Evolutionary conservation across 1,140 invertebrate genomes (phyloP).

Genomic region (Dendroctonus ponderosae): DNA sequence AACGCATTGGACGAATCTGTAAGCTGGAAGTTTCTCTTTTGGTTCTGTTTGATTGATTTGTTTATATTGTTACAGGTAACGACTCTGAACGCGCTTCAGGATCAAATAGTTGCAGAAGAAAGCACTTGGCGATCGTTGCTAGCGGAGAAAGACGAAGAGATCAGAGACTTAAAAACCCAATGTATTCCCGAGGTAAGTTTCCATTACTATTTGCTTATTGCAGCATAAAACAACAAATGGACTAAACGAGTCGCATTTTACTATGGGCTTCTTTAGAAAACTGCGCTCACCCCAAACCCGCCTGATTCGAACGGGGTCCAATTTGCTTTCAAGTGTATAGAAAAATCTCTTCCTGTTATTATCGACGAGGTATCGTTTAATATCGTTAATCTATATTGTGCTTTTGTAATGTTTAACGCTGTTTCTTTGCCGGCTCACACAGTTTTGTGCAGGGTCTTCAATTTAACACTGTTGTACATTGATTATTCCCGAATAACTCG

Average conservation of each 20-base stretch:
- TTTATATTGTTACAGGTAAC: no score
- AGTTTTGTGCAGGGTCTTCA: neutral
- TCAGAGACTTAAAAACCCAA: constrained; percentile 56
- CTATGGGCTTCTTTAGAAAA: neutral
- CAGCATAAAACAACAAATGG: neutral
- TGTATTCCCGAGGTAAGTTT: constrained; percentile 50
- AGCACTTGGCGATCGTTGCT: constrained; percentile 65
- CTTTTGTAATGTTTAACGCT: constrained; percentile 12
- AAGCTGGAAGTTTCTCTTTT: no score
- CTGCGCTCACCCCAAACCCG: neutral
- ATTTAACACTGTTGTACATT: neutral
- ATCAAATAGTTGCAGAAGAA: constrained; percentile 49
- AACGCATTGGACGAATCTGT: no score
- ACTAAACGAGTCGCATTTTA: neutral
- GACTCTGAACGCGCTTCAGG: no score
- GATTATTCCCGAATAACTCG: neutral
- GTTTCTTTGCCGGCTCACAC: neutral
- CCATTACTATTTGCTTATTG: neutral
- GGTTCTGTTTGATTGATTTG: no score
- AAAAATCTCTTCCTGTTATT: constrained; percentile 58
- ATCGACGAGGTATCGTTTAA: constrained; percentile 53
- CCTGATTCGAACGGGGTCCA: constrained; percentile 55
- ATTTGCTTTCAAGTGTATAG: constrained; percentile 60
- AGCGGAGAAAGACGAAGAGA: constrained; percentile 60
- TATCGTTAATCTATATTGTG: constrained; percentile 1